Conservation (phyloP, 2,888 invertebrate genomes). For the Callosobruchus maculatus region DNA sequence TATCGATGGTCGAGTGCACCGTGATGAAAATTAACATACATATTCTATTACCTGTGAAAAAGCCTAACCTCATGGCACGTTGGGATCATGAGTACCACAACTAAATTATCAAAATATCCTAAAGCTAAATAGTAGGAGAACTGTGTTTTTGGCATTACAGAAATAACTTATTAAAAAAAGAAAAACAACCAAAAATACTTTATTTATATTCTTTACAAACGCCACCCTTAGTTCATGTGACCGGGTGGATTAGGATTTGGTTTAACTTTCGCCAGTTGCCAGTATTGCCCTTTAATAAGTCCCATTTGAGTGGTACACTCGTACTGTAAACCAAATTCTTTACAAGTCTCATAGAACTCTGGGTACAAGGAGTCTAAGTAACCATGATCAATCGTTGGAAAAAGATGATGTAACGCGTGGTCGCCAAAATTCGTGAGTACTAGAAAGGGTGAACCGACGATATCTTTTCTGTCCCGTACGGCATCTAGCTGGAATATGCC, state of each 20-base stretch:
- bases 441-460: conserved; percentile 63
- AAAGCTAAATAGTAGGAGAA: too few relatives aligned
- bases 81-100: too few relatives aligned
- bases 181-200: too few relatives aligned
- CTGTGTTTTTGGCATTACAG: too few relatives aligned
- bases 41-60: too few relatives aligned
- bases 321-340: conserved; percentile 59
- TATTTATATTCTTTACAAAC: too few relatives aligned
- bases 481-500: conserved; percentile 74
- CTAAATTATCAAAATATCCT: too few relatives aligned
- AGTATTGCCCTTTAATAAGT: conserved; percentile 64
- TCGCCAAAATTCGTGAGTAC: conserved; percentile 72
- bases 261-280: conserved; percentile 53
- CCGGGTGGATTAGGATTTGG: conserved; percentile 42
- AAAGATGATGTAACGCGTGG: conserved; percentile 75
- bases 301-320: conserved; percentile 55
- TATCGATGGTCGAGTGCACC: too few relatives aligned
- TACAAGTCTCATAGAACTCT: conserved; percentile 59
- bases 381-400: conserved; percentile 77
- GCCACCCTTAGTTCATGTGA: not conserved
- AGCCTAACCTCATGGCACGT: too few relatives aligned
- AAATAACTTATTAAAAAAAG: too few relatives aligned
- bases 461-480: conserved; percentile 66
- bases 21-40: too few relatives aligned
- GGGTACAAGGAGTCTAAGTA: conserved; percentile 65